A percentile compares a stretch with the other conserved stretches of the same genome.
These are phyloP conservation scores for Dermatophagoides farinae DNA, from an alignment of 1,140 invertebrate species.

Conservation along the genomic window DNA sequence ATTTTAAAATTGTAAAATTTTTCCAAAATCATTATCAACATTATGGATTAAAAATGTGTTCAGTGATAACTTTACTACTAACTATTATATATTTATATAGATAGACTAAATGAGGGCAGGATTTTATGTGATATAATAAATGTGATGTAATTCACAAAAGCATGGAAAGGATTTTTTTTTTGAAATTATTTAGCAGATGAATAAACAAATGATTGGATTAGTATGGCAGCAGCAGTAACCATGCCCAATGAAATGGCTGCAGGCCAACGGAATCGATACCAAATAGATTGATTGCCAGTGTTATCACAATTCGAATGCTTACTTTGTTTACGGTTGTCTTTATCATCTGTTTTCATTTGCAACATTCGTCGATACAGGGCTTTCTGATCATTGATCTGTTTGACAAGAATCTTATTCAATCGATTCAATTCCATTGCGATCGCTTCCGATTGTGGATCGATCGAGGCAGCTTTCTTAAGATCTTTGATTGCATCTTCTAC, in stretches of 20 bases:
- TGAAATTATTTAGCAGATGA: too few relatives aligned
- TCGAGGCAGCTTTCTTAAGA: constrained; percentile 34
- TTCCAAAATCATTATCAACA: too few relatives aligned
- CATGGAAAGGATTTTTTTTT: too few relatives aligned
- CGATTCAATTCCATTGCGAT: constrained; percentile 15
- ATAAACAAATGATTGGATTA: neutral
- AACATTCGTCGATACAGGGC: constrained; percentile 19
- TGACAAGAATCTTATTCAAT: constrained; percentile 6
- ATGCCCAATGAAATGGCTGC: neutral
- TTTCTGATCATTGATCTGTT: constrained; percentile 23
- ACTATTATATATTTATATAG: too few relatives aligned
- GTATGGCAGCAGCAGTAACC: neutral
- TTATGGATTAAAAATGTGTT: too few relatives aligned
- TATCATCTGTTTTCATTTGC: neutral
- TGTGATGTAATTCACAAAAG: too few relatives aligned
- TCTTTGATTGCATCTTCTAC: constrained; percentile 35
- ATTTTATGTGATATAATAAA: too few relatives aligned
- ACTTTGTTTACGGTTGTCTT: neutral
- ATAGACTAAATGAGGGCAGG: too few relatives aligned
- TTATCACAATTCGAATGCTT: neutral
- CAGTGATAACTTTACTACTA: too few relatives aligned
- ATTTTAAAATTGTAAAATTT: neutral
- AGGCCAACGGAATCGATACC: neutral
- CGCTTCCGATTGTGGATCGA: constrained; percentile 24
- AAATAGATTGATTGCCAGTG: neutral